Evolutionary conservation across 2,113 vertebrate species (phyloP).

Genomic region (Takifugu flavidus): DNA sequence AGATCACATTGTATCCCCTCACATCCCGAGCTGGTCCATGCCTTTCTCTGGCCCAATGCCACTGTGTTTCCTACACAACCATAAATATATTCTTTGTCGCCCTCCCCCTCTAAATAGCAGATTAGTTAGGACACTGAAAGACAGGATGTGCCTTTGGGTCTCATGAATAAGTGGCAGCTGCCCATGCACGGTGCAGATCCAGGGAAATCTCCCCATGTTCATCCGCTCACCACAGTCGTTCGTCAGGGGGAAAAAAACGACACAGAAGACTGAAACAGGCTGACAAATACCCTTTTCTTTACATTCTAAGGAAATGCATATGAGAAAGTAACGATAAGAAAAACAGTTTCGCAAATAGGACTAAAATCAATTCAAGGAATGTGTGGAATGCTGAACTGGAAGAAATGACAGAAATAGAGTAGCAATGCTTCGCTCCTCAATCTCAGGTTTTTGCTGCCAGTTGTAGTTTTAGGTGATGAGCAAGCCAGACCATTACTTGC

Average conservation of each 20-base stretch:
- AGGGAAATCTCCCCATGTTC: conserved; percentile 40
- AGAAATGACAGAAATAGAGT: too few relatives aligned
- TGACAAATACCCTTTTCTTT: neutral
- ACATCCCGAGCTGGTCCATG: conserved; percentile 16
- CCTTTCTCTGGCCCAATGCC: conserved; percentile 38
- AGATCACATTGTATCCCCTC: neutral
- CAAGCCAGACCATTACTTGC: neutral
- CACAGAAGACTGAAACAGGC: neutral
- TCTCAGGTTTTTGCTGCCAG: neutral
- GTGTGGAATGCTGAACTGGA: too few relatives aligned
- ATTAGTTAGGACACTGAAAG: conserved; percentile 47
- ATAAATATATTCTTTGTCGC: conserved; percentile 27
- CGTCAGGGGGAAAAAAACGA: conserved; percentile 3
- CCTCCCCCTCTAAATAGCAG: conserved; percentile 41
- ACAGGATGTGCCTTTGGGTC: conserved; percentile 57
- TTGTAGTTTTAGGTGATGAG: neutral
- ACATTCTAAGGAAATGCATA: neutral
- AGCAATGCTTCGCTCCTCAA: neutral
- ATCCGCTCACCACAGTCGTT: conserved; percentile 25
- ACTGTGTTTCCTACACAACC: conserved; percentile 9
- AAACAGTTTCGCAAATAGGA: neutral
- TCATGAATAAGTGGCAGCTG: conserved; percentile 57
- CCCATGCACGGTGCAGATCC: conserved; percentile 46
- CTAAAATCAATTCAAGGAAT: too few relatives aligned
- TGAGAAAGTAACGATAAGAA: neutral